Base-by-base conservation (phyloP, 1,140 invertebrate genomes). In the Zaprionus davidi region DNA sequence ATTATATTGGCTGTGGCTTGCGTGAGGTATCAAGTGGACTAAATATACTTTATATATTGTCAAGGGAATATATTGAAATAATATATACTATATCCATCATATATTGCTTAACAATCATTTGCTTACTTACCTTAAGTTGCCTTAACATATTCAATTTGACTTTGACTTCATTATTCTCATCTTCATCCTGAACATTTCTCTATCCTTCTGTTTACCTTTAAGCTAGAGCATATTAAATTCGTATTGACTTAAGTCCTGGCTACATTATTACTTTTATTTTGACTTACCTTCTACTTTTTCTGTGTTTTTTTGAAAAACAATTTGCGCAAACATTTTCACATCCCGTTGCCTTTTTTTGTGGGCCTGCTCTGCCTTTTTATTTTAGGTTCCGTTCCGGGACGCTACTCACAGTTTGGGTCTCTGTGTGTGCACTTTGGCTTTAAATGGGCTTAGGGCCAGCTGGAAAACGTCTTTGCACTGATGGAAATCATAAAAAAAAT, bases 301-400 rank as follows among this genome's bases (percentile, higher is more conserved):
- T 64, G 63, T 60, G 62, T 17, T 17, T 64, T 69, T 60, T 71
- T 24, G 44, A 64, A 70, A 84, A 85, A 81, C 82, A 85, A 85
- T 85, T 85, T 78, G 57, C 58, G 57, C 66, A 74, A 71, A 82
- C 64, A 69, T 72, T 86, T 72, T 64, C 59, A 55, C 72, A 71
- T 86, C 66, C 67, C 68, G 64, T 76, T 79, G 62, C 60, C 51
- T 70, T 79, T 71, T 71, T 53, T 57, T 41, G 63, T 63, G 62
- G 65, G 41, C n/a, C 41, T 17, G n/a, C 34, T 64, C 59, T 51
- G 60, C 53, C 51, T 63, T 46, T 69, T 55, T 57, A n/a, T 36
- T 20, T 56, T 26, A 64, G 41, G 5, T n/a, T 38, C 41, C 9
- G 53, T 70, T 58, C 6, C 31, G 28, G 9, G 12, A 36, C 15